Conservation (phyloP, 2,113 vertebrate genomes). For the Chaetodon auriga region DNA sequence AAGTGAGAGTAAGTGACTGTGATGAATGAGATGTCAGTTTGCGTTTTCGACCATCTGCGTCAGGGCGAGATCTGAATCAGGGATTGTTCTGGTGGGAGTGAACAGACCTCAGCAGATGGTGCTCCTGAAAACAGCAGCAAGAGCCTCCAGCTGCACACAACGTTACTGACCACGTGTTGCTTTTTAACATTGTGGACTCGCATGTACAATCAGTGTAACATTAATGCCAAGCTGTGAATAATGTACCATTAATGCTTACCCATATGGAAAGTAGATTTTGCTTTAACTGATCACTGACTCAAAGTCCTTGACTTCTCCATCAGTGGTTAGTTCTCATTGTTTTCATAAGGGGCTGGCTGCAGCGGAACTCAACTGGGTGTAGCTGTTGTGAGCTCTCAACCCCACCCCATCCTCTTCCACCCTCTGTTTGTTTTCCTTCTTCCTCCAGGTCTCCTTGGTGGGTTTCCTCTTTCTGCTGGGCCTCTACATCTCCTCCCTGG, state of each 20-base stretch:
- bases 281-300: conserved; percentile 8
- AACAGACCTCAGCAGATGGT: background rate
- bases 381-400: conserved; percentile 68
- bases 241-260: background rate
- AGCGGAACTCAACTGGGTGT: conserved; percentile 81
- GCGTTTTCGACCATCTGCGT: background rate
- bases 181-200: background rate
- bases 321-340: conserved; percentile 54
- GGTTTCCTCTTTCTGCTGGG: conserved; percentile 97
- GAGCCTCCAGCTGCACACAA: background rate
- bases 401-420: conserved; percentile 80
- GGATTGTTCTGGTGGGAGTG: background rate
- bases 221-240: background rate
- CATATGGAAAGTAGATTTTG: background rate
- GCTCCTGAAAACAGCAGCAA: background rate
- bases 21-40: background rate
- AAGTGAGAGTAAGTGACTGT: background rate
- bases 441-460: conserved; percentile 94
- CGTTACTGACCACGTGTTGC: background rate
- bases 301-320: conserved; percentile 39
- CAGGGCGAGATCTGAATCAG: background rate
- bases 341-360: conserved; percentile 74
- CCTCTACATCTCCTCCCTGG: conserved; percentile 96
- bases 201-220: background rate
- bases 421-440: conserved; percentile 82